Base-by-base conservation (phyloP, 2,888 invertebrate genomes). In the Drosophila mimica region DNA sequence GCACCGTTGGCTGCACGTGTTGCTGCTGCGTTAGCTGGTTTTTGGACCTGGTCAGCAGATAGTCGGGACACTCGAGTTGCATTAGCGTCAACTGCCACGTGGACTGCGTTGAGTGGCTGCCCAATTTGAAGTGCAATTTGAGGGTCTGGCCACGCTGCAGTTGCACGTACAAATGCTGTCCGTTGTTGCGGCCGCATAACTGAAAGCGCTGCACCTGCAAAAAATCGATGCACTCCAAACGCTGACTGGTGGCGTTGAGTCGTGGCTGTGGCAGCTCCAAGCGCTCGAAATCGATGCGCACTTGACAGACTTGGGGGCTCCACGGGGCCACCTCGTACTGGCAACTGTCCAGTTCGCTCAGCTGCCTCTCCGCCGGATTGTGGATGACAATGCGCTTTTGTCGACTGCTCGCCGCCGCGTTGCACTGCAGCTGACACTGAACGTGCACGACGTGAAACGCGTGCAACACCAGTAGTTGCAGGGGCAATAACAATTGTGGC, bases 101-200 rank as follows among this genome's bases (percentile, higher is more conserved):
- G 7, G 91, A 67, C 30, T 82, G 70, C 4, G 83, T 13, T 61
- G 68, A 94, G 92, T 15, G 94, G 89, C 8, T 94, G 89, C 77
- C 93, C 91, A 93, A 93, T 92, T 7, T 93, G 93, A 11, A 94
- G 93, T 13, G 94, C 93, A 93, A 94, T 93, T 60, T 94, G 7
- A 91, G 79, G 62, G 86, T 83, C 34, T 90, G 81, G 36, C 83
- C 79, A 2, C 74, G 83, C 53, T 80, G 83, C 63, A 92, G 90
- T 5, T 91, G 92, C n/a, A 93, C 68, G 79, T 92, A 92, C 61
- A 92, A 88, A 83, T 96, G 96, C 74, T 96, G 95, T 20, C 94
- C 95, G 63, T 93, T 94, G 83, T 95, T 96, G 82, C 94, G 94
- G 2, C 96, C 95, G 71, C 96, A 96, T 0, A 95, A 90, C 0